Evolutionary conservation across 1,140 invertebrate genomes (phyloP).

Genomic region (Papilio polytes): DNA sequence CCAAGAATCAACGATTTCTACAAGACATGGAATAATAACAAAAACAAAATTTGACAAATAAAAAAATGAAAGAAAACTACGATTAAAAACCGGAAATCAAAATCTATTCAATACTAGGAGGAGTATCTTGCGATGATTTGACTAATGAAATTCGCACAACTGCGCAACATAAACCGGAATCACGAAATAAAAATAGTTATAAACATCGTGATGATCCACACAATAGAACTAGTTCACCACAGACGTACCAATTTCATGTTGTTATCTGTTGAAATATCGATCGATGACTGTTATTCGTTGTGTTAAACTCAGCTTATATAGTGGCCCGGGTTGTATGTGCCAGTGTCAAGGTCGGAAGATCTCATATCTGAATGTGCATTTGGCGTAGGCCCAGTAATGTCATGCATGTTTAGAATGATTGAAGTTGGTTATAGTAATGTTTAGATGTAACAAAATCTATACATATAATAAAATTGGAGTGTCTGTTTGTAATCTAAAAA

Average conservation of each 20-base stretch:
- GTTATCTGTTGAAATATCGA: constrained; percentile 51
- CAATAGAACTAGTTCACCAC: constrained; percentile 31
- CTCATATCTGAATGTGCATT: constrained; percentile 12
- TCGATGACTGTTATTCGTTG: constrained; percentile 54
- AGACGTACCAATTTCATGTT: constrained; percentile 71
- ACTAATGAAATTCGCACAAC: background rate
- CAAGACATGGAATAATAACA: too few relatives aligned
- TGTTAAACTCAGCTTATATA: constrained; percentile 55
- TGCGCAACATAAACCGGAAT: background rate
- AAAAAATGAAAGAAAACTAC: too few relatives aligned
- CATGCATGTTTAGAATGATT: constrained; percentile 2
- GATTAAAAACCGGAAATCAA: too few relatives aligned
- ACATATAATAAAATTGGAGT: too few relatives aligned
- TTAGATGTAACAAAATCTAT: too few relatives aligned
- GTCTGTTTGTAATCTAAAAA: too few relatives aligned
- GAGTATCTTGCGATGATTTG: too few relatives aligned
- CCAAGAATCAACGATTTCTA: too few relatives aligned
- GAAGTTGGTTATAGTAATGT: background rate
- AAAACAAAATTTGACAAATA: too few relatives aligned
- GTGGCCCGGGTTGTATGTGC: background rate
- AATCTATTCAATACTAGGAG: too few relatives aligned
- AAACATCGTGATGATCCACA: constrained; percentile 40
- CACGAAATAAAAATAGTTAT: constrained; percentile 38
- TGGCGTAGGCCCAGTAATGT: background rate
- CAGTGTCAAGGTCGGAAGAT: constrained; percentile 19